Conservation (phyloP, 2,797 vertebrate species). For the Percopsis omiscomaycus region DNA sequence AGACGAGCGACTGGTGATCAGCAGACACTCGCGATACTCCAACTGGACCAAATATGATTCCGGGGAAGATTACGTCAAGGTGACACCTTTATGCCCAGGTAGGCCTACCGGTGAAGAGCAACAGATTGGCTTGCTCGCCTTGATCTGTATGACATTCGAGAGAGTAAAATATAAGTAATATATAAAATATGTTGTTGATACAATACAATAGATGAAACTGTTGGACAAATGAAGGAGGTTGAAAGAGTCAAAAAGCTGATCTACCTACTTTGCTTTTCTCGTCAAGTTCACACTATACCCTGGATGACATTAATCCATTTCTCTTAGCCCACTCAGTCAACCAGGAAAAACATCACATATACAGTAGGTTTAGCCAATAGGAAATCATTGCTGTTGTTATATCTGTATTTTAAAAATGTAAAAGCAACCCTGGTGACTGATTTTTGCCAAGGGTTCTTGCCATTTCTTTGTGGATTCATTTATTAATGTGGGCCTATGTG, state of each 20-base stretch:
- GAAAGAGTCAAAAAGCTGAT: too few species aligned
- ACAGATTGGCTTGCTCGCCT: background rate
- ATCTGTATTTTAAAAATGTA: too few species aligned
- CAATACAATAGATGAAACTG: too few species aligned
- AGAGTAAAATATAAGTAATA: too few species aligned
- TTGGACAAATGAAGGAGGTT: too few species aligned
- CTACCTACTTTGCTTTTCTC: too few species aligned
- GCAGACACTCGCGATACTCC: slow-evolving; percentile 72
- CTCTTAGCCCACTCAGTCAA: slow-evolving; percentile 25
- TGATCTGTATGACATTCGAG: background rate
- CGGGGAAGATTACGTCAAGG: slow-evolving; percentile 52
- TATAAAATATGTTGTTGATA: background rate
- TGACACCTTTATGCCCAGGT: slow-evolving; percentile 80
- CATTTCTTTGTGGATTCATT: too few species aligned
- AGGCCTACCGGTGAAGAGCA: slow-evolving; percentile 46
- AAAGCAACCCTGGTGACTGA: too few species aligned
- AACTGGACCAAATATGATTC: slow-evolving; percentile 81
- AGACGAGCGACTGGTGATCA: slow-evolving; percentile 75
- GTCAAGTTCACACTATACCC: too few species aligned
- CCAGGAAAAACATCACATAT: slow-evolving; percentile 58
- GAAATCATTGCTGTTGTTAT: too few species aligned
- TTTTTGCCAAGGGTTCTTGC: too few species aligned
- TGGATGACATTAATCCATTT: slow-evolving; percentile 38
- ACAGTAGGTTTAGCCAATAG: background rate
- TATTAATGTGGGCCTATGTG: background rate